A percentile compares a stretch with the other conserved stretches of the same genome.
Evolutionary conservation across 1,140 invertebrate species (phyloP).

Genomic region (Tribolium castaneum): DNA sequence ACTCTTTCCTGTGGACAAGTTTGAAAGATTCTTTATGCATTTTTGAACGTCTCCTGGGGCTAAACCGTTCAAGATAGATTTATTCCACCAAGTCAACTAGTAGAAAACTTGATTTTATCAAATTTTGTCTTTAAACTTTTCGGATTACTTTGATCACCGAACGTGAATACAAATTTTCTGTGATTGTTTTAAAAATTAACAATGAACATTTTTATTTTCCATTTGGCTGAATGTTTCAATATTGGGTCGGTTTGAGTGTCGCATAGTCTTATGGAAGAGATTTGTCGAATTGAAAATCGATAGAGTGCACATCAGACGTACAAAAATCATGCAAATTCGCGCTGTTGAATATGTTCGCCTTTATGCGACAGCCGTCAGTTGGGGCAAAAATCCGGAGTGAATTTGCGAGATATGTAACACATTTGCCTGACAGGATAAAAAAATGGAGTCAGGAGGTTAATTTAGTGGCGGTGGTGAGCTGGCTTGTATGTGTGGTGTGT

Average conservation of each 20-base stretch:
- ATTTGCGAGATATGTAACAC: neutral
- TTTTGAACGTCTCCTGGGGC: neutral
- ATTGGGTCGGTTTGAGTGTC: neutral
- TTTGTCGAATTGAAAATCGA: neutral
- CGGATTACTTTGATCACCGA: neutral
- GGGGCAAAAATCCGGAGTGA: neutral
- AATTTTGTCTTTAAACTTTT: neutral
- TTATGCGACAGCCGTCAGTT: neutral
- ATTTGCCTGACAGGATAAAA: neutral
- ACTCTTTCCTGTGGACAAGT: neutral
- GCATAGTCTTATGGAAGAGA: neutral
- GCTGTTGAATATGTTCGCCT: constrained; percentile 7
- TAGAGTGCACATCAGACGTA: neutral
- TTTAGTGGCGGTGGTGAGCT: neutral
- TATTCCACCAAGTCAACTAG: neutral
- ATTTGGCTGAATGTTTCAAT: too few species aligned
- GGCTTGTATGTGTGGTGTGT: neutral
- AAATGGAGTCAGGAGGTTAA: neutral
- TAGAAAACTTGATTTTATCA: neutral
- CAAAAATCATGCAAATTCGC: constrained; percentile 13
- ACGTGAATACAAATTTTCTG: too few species aligned
- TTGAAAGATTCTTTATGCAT: neutral
- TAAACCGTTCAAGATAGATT: neutral
- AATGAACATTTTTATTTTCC: neutral
- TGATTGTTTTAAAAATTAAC: too few species aligned